A percentile compares a stretch with the other conserved stretches of the same genome.
phyloP scores from a whole-genome alignment of 1,140 invertebrate species.

The Drosophila leontia region DNA sequence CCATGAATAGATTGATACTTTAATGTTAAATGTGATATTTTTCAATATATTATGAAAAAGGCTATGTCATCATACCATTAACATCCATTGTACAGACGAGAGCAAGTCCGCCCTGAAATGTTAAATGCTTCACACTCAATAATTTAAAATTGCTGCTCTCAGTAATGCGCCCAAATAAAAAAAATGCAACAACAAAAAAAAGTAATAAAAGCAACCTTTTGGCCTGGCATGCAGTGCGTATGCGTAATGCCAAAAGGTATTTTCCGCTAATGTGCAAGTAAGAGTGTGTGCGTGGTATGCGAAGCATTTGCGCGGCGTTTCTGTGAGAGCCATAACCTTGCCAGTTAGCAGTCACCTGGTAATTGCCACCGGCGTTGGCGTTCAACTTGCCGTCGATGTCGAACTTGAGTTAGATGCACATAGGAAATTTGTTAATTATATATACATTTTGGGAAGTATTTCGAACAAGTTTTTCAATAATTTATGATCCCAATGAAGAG shows the following conservation, averaged over 20 bases:
- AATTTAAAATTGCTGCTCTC: slow-evolving; percentile 63
- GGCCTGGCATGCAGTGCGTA: slow-evolving; percentile 63
- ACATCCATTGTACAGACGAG: slow-evolving; percentile 40
- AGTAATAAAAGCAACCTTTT: slow-evolving; percentile 26
- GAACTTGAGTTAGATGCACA: slow-evolving; percentile 24
- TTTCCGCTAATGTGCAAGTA: slow-evolving; percentile 23
- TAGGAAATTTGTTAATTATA: not conserved
- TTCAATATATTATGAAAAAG: no score
- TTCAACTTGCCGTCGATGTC: slow-evolving; percentile 33
- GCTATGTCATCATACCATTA: no score
- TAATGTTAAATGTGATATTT: no score
- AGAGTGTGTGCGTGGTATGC: slow-evolving; percentile 57
- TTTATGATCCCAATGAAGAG: not conserved
- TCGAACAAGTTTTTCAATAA: no score
- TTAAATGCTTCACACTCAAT: slow-evolving; percentile 76
- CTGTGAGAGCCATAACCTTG: slow-evolving; percentile 73
- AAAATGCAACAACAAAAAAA: not conserved
- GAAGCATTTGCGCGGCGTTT: slow-evolving; percentile 65
- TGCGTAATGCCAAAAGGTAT: slow-evolving; percentile 67
- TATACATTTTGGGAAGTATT: not conserved
- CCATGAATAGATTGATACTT: no score
- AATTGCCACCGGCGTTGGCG: slow-evolving; percentile 71
- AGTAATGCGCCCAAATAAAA: slow-evolving; percentile 23
- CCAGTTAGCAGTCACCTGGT: slow-evolving; percentile 70
- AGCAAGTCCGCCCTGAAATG: slow-evolving; percentile 17